phyloP scores from a whole-genome alignment of 1,140 invertebrate species.

The Matsumurasca onukii region DNA sequence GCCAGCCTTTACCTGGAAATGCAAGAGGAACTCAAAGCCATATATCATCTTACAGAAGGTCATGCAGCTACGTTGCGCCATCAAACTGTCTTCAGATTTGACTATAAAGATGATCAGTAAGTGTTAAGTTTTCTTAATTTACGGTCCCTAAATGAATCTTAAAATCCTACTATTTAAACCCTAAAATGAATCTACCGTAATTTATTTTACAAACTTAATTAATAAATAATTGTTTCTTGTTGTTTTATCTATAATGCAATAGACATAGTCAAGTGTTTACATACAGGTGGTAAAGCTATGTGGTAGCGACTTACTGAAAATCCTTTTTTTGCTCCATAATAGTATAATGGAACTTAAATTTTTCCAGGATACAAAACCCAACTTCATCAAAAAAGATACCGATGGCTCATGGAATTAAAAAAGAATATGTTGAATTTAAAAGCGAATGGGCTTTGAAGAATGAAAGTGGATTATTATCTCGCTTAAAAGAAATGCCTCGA shows the following conservation, averaged over 20 bases:
- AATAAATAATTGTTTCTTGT: too few species aligned
- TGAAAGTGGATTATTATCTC: conserved; percentile 25
- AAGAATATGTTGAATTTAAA: conserved; percentile 28
- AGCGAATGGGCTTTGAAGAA: conserved; percentile 20
- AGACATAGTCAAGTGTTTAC: too few species aligned
- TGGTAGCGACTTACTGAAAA: too few species aligned
- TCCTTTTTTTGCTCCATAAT: neutral
- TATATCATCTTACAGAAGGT: conserved; percentile 14
- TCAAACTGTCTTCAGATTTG: conserved; percentile 2
- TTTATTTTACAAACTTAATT: too few species aligned
- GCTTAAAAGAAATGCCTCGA: conserved; percentile 34
- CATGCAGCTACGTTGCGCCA: conserved; percentile 13
- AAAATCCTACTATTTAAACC: too few species aligned
- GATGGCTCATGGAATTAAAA: neutral
- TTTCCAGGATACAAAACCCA: neutral
- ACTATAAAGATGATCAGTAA: conserved; percentile 8
- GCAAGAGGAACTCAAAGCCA: conserved; percentile 9
- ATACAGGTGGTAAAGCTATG: too few species aligned
- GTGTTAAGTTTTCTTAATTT: too few species aligned
- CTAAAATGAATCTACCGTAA: too few species aligned
- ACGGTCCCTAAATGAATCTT: too few species aligned
- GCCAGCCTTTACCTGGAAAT: neutral
- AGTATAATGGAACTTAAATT: neutral
- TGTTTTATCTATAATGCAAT: too few species aligned
- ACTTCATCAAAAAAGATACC: neutral